Evolutionary conservation across 2,797 vertebrate genomes (phyloP).

Genomic region (Poecilia velifera): DNA sequence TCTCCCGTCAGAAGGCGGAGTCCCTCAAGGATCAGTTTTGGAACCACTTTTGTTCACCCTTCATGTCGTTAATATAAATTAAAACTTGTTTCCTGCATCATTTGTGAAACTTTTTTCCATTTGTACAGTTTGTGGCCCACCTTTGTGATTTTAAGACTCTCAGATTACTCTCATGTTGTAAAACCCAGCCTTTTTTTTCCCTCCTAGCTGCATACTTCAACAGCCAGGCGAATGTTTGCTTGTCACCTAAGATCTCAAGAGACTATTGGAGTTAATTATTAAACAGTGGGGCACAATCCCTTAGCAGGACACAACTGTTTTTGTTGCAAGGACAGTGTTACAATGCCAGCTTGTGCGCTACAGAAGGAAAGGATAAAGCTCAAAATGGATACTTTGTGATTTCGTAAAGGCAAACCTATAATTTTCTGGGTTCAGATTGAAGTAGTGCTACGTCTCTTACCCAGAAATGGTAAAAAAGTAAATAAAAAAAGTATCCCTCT

Average conservation of each 20-base stretch:
- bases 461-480: background rate
- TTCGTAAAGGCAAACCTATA: background rate
- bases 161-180: conserved; percentile 8
- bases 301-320: conserved; percentile 6
- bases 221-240: conserved; percentile 23
- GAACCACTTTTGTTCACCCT: background rate
- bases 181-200: background rate
- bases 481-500: background rate
- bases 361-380: background rate
- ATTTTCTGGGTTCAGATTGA: background rate
- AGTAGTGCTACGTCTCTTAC: background rate
- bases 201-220: background rate
- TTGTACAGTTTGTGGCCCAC: background rate
- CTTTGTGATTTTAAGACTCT: background rate
- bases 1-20: too few relatives aligned
- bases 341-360: background rate
- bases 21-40: background rate
- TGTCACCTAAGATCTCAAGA: conserved; percentile 45
- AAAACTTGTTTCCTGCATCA: background rate
- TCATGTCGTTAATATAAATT: too few relatives aligned
- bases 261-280: conserved; percentile 59
- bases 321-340: background rate
- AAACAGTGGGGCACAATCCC: conserved; percentile 21
- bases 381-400: background rate
- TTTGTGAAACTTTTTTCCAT: background rate